Percentiles rank a stretch among this genome's conserved stretches.
phyloP scores from a whole-genome alignment of 2,888 invertebrate genomes.

The Drosophila infuscata region DNA sequence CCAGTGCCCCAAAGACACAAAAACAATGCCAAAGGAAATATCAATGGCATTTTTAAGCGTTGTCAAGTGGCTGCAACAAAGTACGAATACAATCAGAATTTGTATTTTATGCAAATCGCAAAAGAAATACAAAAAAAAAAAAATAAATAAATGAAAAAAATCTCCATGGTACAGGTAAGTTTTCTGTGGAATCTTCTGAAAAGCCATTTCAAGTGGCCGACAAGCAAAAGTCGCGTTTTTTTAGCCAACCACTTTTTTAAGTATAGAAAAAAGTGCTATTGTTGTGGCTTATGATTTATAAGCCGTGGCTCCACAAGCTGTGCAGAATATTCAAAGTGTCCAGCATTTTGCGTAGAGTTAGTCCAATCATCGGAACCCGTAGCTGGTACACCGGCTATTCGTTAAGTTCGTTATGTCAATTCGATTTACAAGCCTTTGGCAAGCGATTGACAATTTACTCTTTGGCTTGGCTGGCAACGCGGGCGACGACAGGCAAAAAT shows the following conservation, averaged over 20 bases:
- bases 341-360: background rate
- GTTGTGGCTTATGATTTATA: slow-evolving; percentile 70
- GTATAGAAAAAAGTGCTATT: slow-evolving; percentile 55
- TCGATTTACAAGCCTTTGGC: slow-evolving; percentile 76
- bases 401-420: slow-evolving; percentile 78
- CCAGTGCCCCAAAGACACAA: slow-evolving; percentile 18
- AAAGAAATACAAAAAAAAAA: background rate
- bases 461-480: slow-evolving; percentile 15
- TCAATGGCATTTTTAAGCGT: slow-evolving; percentile 76
- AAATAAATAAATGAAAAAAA: background rate
- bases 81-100: slow-evolving; percentile 61
- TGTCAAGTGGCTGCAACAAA: slow-evolving; percentile 64
- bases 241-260: slow-evolving; percentile 7
- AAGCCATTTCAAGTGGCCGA: slow-evolving; percentile 57
- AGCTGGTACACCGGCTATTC: slow-evolving; percentile 12
- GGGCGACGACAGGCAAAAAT: slow-evolving; percentile 39
- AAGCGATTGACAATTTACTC: slow-evolving; percentile 74
- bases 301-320: slow-evolving; percentile 48
- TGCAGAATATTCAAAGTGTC: slow-evolving; percentile 15
- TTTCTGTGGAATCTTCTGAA: slow-evolving; percentile 61
- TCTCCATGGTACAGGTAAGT: slow-evolving; percentile 32
- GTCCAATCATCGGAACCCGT: slow-evolving; percentile 6
- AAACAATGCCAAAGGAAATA: slow-evolving; percentile 73
- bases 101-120: slow-evolving; percentile 73
- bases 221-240: slow-evolving; percentile 16